phyloP scores from a whole-genome alignment of 2,113 vertebrate genomes.

The Trichechus manatus region DNA sequence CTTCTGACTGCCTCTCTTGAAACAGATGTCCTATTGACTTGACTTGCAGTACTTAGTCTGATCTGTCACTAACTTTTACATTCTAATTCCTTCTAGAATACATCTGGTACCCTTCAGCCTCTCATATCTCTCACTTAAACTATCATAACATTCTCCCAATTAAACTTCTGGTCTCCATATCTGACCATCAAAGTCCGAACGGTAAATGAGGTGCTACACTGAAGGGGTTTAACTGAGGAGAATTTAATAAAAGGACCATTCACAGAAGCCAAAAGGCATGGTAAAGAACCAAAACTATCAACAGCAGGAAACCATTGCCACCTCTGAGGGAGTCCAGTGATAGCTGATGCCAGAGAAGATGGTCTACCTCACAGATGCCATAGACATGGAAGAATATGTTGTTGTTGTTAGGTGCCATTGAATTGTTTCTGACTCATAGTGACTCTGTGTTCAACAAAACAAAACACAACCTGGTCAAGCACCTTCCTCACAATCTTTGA shows the following conservation, averaged over 20 bases:
- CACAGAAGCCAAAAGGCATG: background rate
- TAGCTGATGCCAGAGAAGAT: background rate
- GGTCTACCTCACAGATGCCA: fast-evolving
- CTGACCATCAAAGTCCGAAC: background rate
- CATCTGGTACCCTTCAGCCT: background rate
- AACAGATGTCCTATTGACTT: background rate
- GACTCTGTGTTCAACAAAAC: too few relatives aligned
- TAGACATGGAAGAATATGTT: too few relatives aligned
- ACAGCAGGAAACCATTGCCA: background rate
- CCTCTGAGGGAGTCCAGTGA: background rate
- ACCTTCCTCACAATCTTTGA: too few relatives aligned
- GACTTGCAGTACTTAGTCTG: background rate
- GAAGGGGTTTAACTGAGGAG: background rate
- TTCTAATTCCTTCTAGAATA: background rate
- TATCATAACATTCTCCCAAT: background rate
- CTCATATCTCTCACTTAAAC: background rate
- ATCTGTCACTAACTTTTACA: background rate
- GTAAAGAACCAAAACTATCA: background rate
- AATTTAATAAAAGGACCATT: background rate
- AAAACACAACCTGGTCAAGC: too few relatives aligned
- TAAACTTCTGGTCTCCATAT: background rate
- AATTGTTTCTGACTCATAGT: too few relatives aligned
- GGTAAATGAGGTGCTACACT: background rate
- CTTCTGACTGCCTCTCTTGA: background rate
- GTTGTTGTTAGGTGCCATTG: too few relatives aligned